Percentiles rank a stretch among this genome's conserved stretches.
Conservation (phyloP, 2,888 invertebrate species). For the Polymixis flavicincta region DNA sequence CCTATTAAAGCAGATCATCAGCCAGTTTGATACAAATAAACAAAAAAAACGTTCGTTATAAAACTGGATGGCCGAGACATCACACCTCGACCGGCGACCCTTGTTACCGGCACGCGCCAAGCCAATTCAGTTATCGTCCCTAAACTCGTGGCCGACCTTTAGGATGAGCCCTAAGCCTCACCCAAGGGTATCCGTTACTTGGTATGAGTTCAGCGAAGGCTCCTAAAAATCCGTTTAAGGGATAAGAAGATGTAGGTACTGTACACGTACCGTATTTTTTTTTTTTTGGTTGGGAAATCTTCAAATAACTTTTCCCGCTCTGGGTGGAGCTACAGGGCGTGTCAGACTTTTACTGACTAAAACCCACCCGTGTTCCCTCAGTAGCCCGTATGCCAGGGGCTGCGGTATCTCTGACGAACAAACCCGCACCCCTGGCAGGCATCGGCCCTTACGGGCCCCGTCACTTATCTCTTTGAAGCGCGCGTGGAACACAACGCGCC, state of each 20-base stretch:
- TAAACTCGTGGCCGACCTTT: conserved; percentile 46
- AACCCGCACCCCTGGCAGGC: no score
- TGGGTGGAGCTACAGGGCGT: no score
- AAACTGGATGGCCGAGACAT: conserved; percentile 29
- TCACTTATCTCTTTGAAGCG: no score
- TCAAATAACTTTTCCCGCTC: no score
- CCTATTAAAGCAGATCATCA: neutral
- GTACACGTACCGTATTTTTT: no score
- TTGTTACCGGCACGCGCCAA: conserved; percentile 47
- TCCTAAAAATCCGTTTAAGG: conserved; percentile 19
- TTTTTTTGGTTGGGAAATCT: no score
- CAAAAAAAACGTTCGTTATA: conserved; percentile 17
- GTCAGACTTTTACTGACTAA: no score
- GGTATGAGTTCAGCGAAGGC: conserved; percentile 12
- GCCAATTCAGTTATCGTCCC: conserved; percentile 58
- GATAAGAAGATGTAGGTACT: neutral
- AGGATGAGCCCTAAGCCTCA: conserved; percentile 39
- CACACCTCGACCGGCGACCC: conserved; percentile 55
- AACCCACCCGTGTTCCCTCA: no score
- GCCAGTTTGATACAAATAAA: neutral
- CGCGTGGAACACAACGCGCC: no score
- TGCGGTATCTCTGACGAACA: no score
- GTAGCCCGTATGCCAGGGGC: no score
- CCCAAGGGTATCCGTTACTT: conserved; percentile 26
- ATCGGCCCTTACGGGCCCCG: no score